phyloP scores from a whole-genome alignment of 2,113 vertebrate species.

The Accipiter cooperii region DNA sequence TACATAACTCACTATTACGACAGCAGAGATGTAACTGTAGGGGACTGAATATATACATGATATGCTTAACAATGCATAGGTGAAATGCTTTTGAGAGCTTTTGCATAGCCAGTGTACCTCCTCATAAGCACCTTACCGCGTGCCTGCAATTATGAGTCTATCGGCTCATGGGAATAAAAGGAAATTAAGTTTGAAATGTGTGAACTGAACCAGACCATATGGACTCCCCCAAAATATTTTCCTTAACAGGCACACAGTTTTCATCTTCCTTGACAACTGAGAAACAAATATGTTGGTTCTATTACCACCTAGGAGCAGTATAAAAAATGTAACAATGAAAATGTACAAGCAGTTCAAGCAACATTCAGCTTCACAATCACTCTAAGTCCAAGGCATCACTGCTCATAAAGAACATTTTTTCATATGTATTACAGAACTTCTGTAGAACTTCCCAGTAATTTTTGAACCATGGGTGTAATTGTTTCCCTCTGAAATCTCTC shows the following conservation, averaged over 20 bases:
- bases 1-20: background rate
- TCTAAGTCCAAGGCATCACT: background rate
- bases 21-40: background rate
- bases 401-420: background rate
- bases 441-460: background rate
- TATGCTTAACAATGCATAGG: background rate
- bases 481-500: background rate
- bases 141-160: background rate
- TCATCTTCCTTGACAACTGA: background rate
- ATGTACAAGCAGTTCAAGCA: background rate
- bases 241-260: background rate
- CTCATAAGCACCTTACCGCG: background rate
- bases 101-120: background rate
- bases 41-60: background rate
- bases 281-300: background rate
- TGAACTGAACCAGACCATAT: slow-evolving; percentile 8
- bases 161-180: background rate
- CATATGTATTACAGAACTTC: background rate
- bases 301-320: background rate
- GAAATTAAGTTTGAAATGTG: background rate
- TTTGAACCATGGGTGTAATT: background rate
- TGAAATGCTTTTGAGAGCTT: background rate
- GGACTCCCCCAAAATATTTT: background rate
- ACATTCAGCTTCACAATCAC: background rate
- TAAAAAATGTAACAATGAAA: background rate